Conservation (phyloP, 2,797 vertebrate species). For the Melanotaenia boesemani region DNA sequence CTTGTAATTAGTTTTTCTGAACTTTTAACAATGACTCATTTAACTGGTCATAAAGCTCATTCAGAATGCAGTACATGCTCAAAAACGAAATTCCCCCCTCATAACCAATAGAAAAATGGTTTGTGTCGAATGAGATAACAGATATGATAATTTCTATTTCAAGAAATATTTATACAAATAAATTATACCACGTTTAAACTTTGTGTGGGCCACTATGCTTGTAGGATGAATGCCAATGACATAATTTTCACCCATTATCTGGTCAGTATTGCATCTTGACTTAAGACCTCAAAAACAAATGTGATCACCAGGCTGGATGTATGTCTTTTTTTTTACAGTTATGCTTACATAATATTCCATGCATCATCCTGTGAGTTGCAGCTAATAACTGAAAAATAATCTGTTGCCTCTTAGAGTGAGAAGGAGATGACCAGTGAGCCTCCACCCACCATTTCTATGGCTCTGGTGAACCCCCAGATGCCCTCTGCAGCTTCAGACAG, state of each 20-base stretch:
- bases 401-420: constrained; percentile 68
- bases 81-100: background rate
- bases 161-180: background rate
- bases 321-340: background rate
- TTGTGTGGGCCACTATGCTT: background rate
- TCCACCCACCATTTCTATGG: constrained; percentile 83
- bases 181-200: background rate
- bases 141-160: background rate
- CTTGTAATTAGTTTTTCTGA: background rate
- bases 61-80: background rate
- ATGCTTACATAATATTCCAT: background rate
- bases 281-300: background rate
- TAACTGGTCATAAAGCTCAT: background rate
- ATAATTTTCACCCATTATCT: background rate
- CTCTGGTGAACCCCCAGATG: constrained; percentile 81
- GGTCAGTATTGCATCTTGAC: background rate
- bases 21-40: background rate
- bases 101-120: background rate
- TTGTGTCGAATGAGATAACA: background rate
- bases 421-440: constrained; percentile 80
- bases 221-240: background rate
- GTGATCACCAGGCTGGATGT: background rate
- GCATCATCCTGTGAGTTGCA: constrained; percentile 1
- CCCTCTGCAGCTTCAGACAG: constrained; percentile 73
- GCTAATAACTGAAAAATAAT: constrained; percentile 25